Base-by-base conservation (phyloP, 1,140 invertebrate species). In the Musca vetustissima region DNA sequence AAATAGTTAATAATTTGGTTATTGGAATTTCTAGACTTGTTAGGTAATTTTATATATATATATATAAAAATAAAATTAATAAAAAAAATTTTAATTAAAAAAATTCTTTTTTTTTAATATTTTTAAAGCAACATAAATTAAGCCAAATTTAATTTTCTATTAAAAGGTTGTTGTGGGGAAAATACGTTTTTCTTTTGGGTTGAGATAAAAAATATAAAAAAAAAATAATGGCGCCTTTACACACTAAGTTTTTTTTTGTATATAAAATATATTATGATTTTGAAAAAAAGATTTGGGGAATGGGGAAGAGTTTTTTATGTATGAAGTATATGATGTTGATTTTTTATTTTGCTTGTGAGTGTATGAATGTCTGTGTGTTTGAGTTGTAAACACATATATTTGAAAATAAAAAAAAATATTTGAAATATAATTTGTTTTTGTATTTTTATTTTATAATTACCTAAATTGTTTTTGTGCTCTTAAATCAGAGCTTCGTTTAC, bases 371-470 rank as follows among this genome's bases (percentile, higher is more conserved):
- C n/a, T 7, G 32, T 36, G 36, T 28, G 17, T 43, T 43, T 43
- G 6, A 11, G 6, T 43, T 43, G 36, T 43, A 43, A 43, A 43
- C 36, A 43, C 36, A 43, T 52, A 14, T 65, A 48, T 48, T 48
- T 65, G 22, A 15, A 47, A 43, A 65, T 65, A 48, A 22, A 36
- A 43, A 48, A 19, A n/a, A n/a, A n/a, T n/a, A n/a, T n/a, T n/a
- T n/a, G n/a, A n/a, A n/a, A n/a, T n/a, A n/a, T n/a, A n/a, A n/a
- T n/a, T n/a, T n/a, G n/a, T n/a, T n/a, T n/a, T n/a, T n/a, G n/a
- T n/a, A n/a, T n/a, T 65, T 65, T 65, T 65, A 47, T 43, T 65
- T 32, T 59, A 52, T 8, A n/a, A n/a, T 61, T 66, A 66, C 64
- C 64, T 66, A 66, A 61, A 61, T 43, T 43, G n/a, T n/a, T n/a